A percentile compares a stretch with the other conserved stretches of the same genome.
Evolutionary conservation across 1,140 invertebrate species (phyloP).

Genomic region (Macrobrachium rosenbergii): DNA sequence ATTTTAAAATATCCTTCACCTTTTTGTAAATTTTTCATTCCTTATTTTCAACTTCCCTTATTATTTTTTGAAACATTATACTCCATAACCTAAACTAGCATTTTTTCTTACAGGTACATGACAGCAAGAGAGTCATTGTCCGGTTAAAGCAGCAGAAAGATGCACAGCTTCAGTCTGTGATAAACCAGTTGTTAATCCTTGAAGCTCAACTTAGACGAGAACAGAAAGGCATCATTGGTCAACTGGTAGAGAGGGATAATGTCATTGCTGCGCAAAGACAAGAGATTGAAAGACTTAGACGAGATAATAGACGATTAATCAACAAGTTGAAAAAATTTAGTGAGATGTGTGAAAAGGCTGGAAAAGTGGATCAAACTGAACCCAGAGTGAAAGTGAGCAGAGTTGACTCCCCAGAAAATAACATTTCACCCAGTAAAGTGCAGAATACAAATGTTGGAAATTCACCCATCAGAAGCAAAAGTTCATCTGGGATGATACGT

Average conservation of each 20-base stretch:
- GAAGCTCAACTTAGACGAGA: constrained; percentile 87
- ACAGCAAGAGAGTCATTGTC: constrained; percentile 68
- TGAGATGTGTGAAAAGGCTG: constrained; percentile 43
- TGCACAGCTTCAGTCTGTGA: constrained; percentile 81
- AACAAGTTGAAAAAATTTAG: constrained; percentile 62
- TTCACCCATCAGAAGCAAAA: constrained; percentile 44
- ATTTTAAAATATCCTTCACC: no score
- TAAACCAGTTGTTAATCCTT: constrained; percentile 84
- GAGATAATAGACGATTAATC: constrained; percentile 64
- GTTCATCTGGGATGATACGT: constrained; percentile 54
- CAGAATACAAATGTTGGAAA: not conserved
- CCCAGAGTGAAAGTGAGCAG: constrained; percentile 54
- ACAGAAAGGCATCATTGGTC: constrained; percentile 85
- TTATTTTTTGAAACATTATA: not conserved
- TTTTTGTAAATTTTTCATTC: not conserved
- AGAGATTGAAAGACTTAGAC: constrained; percentile 79
- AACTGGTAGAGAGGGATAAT: constrained; percentile 81
- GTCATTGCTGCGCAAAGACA: constrained; percentile 85
- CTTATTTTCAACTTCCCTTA: no score
- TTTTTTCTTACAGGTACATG: constrained; percentile 48
- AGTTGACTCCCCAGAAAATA: constrained; percentile 47
- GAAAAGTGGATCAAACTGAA: constrained; percentile 27
- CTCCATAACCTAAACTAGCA: no score
- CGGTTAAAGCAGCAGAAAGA: constrained; percentile 78
- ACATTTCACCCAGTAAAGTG: constrained; percentile 13